These are phyloP conservation scores for Pseudococcus viburni DNA, from an alignment of 2,888 invertebrate genomes.

Conservation along the genomic window DNA sequence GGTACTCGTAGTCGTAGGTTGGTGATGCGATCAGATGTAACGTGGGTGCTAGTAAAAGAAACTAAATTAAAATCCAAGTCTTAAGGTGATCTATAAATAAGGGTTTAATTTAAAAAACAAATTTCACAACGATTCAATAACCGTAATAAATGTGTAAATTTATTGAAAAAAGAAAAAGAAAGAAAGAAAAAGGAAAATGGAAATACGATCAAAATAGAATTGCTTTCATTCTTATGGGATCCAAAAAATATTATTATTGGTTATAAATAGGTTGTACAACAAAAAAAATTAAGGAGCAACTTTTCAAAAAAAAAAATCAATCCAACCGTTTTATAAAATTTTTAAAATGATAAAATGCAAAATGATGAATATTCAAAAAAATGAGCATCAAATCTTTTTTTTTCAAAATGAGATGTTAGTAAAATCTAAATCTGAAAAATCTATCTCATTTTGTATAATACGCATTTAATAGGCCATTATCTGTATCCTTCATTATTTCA, in stretches of 20 bases:
- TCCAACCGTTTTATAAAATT: no score
- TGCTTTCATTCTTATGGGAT: neutral
- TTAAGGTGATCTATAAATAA: constrained; percentile 6
- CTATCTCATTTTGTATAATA: no score
- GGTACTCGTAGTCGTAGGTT: neutral
- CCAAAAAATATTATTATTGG: neutral
- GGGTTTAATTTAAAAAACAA: neutral
- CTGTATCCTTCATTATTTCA: no score
- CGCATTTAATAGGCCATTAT: no score
- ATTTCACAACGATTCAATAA: neutral
- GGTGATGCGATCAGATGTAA: neutral
- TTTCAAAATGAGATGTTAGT: no score
- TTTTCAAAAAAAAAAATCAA: no score
- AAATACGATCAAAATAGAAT: neutral
- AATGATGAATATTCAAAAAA: no score
- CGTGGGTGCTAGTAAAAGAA: neutral
- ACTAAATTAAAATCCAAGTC: neutral
- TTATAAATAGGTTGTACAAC: no score
- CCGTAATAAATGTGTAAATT: neutral
- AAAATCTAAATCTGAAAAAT: no score
- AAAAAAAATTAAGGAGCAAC: no score
- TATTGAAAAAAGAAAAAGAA: neutral
- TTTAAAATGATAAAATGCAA: no score
- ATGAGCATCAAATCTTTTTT: no score
- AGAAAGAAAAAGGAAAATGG: neutral